phyloP scores from a whole-genome alignment of 2,888 invertebrate genomes.

The Cryptophagus acutangulus region DNA sequence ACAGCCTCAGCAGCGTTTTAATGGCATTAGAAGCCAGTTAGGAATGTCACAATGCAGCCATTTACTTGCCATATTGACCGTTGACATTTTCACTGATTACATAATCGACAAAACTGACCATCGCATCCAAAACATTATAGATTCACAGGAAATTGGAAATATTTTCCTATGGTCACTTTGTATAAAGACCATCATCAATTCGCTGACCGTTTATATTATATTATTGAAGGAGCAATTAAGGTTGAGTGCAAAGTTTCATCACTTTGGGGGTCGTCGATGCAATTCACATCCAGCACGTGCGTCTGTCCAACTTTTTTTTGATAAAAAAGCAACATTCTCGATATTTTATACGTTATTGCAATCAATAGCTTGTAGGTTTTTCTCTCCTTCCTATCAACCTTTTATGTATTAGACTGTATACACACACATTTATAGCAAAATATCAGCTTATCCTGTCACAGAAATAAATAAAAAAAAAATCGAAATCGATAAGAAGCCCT shows the following conservation, averaged over 20 bases:
- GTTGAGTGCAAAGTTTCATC: constrained; percentile 30
- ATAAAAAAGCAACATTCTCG: constrained; percentile 18
- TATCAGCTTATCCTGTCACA: constrained; percentile 23
- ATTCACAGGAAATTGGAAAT: too few relatives aligned
- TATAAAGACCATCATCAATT: too few relatives aligned
- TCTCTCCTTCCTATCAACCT: too few relatives aligned
- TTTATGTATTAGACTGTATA: too few relatives aligned
- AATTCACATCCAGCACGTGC: constrained; percentile 25
- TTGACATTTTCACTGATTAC: constrained; percentile 9
- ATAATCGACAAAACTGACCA: too few relatives aligned
- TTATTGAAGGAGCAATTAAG: too few relatives aligned
- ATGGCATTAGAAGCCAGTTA: constrained; percentile 9
- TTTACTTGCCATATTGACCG: constrained; percentile 15
- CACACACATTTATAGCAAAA: too few relatives aligned
- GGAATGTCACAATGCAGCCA: constrained; percentile 16
- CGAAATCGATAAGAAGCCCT: constrained; percentile 9
- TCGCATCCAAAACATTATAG: too few relatives aligned
- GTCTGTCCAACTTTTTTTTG: constrained; percentile 22
- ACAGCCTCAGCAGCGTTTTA: constrained; percentile 12
- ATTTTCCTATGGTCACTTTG: too few relatives aligned
- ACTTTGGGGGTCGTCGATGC: too few relatives aligned
- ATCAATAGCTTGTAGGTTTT: constrained; percentile 23
- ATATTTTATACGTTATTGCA: constrained; percentile 22
- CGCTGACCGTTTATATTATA: too few relatives aligned
- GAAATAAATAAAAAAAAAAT: constrained; percentile 12